phyloP scores from a whole-genome alignment of 2,888 invertebrate genomes.

The Agrotis exclamationis region DNA sequence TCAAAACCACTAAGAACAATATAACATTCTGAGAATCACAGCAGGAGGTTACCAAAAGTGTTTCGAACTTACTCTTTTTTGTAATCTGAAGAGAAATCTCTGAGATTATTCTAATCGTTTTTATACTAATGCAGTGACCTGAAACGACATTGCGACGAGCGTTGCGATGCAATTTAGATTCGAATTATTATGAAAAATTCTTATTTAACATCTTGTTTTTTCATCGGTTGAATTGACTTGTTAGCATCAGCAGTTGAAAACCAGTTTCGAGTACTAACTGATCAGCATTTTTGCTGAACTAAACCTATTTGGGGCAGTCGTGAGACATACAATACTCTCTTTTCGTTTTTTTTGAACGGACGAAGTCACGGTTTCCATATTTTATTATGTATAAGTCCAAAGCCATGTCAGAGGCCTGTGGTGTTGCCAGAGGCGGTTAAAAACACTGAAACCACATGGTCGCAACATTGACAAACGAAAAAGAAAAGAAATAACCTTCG shows the following conservation, averaged over 20 bases:
- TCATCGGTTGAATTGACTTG: background rate
- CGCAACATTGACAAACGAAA: no score
- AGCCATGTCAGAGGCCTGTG: no score
- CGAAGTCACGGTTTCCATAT: no score
- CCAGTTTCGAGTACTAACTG: no score
- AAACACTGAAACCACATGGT: no score
- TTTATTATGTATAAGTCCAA: no score
- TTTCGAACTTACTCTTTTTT: slow-evolving; percentile 11
- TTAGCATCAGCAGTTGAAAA: background rate
- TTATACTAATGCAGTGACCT: slow-evolving; percentile 29
- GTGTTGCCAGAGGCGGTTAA: no score
- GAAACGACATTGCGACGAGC: slow-evolving; percentile 22
- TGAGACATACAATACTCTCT: no score
- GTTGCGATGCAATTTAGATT: slow-evolving; percentile 11
- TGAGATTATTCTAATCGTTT: slow-evolving; percentile 28
- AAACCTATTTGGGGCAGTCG: no score
- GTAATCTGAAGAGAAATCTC: background rate
- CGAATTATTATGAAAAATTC: background rate
- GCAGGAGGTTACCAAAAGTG: slow-evolving; percentile 2
- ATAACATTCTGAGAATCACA: slow-evolving; percentile 12
- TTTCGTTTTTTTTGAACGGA: no score
- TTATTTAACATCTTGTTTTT: background rate
- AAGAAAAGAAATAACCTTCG: no score
- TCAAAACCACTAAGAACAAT: background rate
- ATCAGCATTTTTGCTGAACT: no score